These are phyloP conservation scores for Magallana angulata DNA, from an alignment of 1,140 invertebrate genomes.

Conservation along the genomic window DNA sequence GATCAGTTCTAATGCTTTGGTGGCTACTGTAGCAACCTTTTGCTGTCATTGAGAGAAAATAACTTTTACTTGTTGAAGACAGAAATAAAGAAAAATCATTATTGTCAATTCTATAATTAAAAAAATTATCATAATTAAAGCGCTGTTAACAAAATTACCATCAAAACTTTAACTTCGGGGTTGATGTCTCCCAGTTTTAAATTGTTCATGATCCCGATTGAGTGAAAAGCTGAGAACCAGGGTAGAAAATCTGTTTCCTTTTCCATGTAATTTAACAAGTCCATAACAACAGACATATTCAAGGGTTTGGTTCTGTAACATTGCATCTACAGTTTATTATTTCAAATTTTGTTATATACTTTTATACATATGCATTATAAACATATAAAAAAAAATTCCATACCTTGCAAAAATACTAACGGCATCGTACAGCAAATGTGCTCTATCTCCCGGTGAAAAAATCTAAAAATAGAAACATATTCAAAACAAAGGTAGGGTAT, in stretches of 20 bases:
- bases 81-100: too few species aligned
- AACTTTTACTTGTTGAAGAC: too few species aligned
- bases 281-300: neutral
- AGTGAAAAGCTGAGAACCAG: neutral
- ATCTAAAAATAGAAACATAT: neutral
- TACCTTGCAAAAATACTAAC: slow-evolving; percentile 1
- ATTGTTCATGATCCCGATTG: too few species aligned
- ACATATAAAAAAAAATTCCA: neutral
- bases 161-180: too few species aligned
- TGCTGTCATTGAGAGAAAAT: too few species aligned
- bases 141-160: too few species aligned
- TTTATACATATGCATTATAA: neutral
- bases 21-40: too few species aligned
- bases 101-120: too few species aligned
- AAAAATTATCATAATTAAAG: too few species aligned
- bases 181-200: too few species aligned
- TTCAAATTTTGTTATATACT: neutral
- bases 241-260: slow-evolving; percentile 2
- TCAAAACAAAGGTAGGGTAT: neutral
- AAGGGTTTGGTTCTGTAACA: neutral
- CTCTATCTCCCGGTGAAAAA: neutral
- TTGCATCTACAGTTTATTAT: too few species aligned
- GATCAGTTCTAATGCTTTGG: too few species aligned
- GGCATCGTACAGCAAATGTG: neutral
- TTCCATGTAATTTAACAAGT: neutral